Percentiles rank a stretch among this genome's conserved stretches.
Evolutionary conservation across 92 coral and sea anemone species (phyloP).

Genomic region (Bergia puertoricense): DNA sequence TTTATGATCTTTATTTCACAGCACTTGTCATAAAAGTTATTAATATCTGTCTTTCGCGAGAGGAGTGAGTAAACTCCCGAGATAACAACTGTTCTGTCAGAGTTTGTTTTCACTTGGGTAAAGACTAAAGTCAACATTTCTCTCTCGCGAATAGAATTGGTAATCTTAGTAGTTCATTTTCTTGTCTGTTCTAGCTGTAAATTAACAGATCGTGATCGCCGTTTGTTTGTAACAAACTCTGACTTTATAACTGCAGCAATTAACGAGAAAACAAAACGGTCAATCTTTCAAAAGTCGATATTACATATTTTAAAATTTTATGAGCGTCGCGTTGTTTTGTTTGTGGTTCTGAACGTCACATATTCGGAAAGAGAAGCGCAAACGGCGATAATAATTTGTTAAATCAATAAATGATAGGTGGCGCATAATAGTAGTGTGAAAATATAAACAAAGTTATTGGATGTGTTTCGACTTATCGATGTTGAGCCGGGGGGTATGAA

Average conservation of each 20-base stretch:
- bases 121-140: background rate
- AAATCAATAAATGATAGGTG: too few relatives aligned
- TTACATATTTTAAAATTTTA: background rate
- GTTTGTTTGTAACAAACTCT: background rate
- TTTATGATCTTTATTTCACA: background rate
- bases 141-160: background rate
- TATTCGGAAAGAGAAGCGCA: background rate
- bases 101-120: background rate
- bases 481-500: too few relatives aligned
- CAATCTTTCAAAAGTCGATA: constrained; percentile 6
- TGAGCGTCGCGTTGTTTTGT: background rate
- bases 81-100: background rate
- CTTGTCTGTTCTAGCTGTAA: background rate
- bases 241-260: constrained; percentile 6
- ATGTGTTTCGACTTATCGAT: too few relatives aligned
- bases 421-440: too few relatives aligned
- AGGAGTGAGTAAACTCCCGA: background rate
- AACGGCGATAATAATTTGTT: too few relatives aligned
- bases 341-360: background rate
- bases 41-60: background rate
- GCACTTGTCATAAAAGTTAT: background rate
- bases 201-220: background rate
- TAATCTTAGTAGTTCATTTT: background rate
- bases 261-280: background rate
- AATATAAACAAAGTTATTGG: too few relatives aligned